Conservation (phyloP, 2,797 vertebrate species). For the Morelia viridis region DNA sequence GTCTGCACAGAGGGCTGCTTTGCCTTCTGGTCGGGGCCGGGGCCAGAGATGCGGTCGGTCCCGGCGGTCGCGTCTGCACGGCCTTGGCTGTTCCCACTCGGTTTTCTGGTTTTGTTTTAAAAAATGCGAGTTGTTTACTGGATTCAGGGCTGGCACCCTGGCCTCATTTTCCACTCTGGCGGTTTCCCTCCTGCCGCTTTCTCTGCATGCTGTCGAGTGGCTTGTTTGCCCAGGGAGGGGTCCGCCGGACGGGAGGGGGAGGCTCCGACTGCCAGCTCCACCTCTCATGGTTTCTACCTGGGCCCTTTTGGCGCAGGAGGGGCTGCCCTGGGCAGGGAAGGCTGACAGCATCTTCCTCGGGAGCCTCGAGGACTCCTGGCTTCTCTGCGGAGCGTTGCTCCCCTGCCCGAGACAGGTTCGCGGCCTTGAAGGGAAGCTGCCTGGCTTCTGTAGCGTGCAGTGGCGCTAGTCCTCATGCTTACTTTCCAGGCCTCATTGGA, state of each 20-base stretch:
- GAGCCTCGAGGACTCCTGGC: not conserved
- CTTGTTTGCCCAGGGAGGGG: not conserved
- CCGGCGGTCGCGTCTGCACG: no score
- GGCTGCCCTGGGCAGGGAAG: no score
- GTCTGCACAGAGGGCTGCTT: not conserved
- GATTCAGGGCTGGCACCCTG: not conserved
- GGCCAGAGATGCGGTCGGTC: not conserved
- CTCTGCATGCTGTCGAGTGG: not conserved
- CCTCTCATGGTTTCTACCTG: no score
- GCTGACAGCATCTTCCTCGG: no score
- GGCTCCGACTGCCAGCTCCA: no score
- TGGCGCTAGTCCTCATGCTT: not conserved
- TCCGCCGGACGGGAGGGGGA: no score
- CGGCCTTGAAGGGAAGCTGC: not conserved
- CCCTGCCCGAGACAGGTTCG: not conserved
- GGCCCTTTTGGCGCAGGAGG: not conserved
- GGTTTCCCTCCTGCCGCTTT: not conserved
- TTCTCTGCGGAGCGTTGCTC: not conserved
- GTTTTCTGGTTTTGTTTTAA: no score
- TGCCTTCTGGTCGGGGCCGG: no score
- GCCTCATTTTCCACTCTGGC: not conserved
- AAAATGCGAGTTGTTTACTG: no score
- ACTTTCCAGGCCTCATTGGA: not conserved
- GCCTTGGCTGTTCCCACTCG: no score
- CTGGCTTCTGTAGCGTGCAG: not conserved